These are phyloP conservation scores for Rhinogobius similis DNA, from an alignment of 2,113 vertebrate species.

Conservation along the genomic window DNA sequence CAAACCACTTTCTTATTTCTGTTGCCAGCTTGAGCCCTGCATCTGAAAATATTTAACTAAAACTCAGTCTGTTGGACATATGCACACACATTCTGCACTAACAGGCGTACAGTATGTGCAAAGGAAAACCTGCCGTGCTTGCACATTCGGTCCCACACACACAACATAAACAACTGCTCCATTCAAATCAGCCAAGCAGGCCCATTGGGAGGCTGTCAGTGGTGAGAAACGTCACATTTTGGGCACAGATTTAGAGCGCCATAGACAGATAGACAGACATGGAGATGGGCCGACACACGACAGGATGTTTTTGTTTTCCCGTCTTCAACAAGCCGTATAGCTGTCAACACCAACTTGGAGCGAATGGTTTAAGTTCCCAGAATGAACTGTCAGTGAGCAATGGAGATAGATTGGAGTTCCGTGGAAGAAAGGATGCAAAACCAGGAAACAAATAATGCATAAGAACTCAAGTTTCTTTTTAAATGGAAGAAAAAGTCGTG, in stretches of 20 bases:
- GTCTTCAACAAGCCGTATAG: constrained; percentile 35
- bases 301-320: constrained; percentile 55
- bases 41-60: constrained; percentile 60
- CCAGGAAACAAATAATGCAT: constrained; percentile 19
- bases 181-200: constrained; percentile 58
- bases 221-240: constrained; percentile 41
- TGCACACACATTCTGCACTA: constrained; percentile 12
- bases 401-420: constrained; percentile 41
- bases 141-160: constrained; percentile 41
- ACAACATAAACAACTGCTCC: constrained; percentile 27
- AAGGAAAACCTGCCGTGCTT: constrained; percentile 36
- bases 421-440: neutral
- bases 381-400: constrained; percentile 58
- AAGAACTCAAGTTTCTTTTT: neutral
- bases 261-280: constrained; percentile 21
- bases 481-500: neutral
- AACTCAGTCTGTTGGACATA: constrained; percentile 55
- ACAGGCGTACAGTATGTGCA: constrained; percentile 21
- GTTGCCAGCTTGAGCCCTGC: constrained; percentile 34
- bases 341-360: constrained; percentile 56
- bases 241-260: constrained; percentile 22
- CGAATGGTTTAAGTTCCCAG: constrained; percentile 46
- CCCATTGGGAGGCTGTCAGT: constrained; percentile 64
- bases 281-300: constrained; percentile 31
- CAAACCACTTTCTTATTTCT: constrained; percentile 40